phyloP scores from a whole-genome alignment of 2,888 invertebrate genomes.

The Argyresthia albistria region DNA sequence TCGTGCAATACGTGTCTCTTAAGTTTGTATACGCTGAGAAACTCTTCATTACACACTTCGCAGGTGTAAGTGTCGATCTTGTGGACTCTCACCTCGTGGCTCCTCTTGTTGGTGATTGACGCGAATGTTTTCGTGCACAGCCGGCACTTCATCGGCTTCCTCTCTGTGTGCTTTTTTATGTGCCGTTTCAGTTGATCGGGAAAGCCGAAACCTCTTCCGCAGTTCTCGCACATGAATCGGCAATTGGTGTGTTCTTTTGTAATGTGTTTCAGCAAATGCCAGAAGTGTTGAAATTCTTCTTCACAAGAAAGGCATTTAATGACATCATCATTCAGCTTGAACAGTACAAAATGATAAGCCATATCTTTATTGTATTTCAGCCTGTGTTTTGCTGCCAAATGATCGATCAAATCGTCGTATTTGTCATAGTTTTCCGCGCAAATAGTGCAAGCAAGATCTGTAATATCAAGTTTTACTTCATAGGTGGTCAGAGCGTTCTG shows the following conservation, averaged over 20 bases:
- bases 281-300: conserved; percentile 8
- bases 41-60: not conserved
- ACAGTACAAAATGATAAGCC: conserved; percentile 7
- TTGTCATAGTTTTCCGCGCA: not conserved
- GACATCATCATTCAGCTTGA: conserved; percentile 8
- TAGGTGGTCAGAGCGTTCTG: not conserved
- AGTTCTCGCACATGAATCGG: not conserved
- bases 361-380: not conserved
- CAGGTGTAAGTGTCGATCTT: not conserved
- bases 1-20: not conserved
- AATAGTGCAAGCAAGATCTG: conserved; percentile 2
- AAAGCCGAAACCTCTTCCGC: not conserved
- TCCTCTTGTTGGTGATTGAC: not conserved
- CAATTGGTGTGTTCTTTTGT: conserved; percentile 6
- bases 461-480: conserved; percentile 2
- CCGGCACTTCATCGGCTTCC: conserved; percentile 8
- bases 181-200: not conserved
- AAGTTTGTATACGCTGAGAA: not conserved
- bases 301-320: conserved; percentile 10
- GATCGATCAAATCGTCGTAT: not conserved
- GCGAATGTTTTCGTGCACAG: conserved; percentile 10
- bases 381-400: not conserved
- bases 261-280: conserved; percentile 8
- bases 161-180: not conserved
- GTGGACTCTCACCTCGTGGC: not conserved